Evolutionary conservation across 2,797 vertebrate species (phyloP), one percentile per base, ranked within the genome.

Genomic region (Neosilurus mollespiculum): DNA sequence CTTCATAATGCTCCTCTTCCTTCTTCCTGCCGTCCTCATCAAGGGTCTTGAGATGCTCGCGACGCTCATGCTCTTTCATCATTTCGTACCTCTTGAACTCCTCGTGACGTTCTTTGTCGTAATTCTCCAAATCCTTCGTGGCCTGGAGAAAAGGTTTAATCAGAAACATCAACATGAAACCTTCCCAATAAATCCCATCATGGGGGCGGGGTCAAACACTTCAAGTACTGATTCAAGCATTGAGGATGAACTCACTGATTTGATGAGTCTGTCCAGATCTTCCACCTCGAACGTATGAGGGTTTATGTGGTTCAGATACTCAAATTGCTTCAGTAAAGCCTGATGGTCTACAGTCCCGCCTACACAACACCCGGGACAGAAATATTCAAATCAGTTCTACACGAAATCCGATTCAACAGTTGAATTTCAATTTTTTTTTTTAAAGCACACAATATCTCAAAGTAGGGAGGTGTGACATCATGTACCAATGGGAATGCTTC

Each of bases 51-150:
- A 99, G 93, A 90, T 98, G 97, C 84, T 99, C 98, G 82, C 88
- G 93, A 80, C 98, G 94, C 86, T 99, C 97, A 0, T 99, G 97
- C 86, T 99, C 98, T 90, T 99, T 99, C 95, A 96, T 96, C 98
- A 99, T 99, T 89, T 99, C 98, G 0, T 99, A 99, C 82, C 87
- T 95, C 92, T 99, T 99, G 89, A 99, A 99, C 88, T 99, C 97
- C 84, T 99, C 97, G 15, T 99, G 98, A 12, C 95, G 94, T 59
- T 97, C 96, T 89, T 97, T 97, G 91, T 99, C 98, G 59, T 94
- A 99, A 87, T 99, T 96, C 91, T 99, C 98, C 90, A 99, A 92
- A 88, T 99, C 98, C 66, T 91, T 96, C 61, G 97, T 99, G 56
- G 98, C 97, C 98, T 99, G 81, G 2, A 78, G 12, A 59, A n/a